Conservation (phyloP, 2,113 vertebrate species). For the Haplotaxodon microlepis region DNA sequence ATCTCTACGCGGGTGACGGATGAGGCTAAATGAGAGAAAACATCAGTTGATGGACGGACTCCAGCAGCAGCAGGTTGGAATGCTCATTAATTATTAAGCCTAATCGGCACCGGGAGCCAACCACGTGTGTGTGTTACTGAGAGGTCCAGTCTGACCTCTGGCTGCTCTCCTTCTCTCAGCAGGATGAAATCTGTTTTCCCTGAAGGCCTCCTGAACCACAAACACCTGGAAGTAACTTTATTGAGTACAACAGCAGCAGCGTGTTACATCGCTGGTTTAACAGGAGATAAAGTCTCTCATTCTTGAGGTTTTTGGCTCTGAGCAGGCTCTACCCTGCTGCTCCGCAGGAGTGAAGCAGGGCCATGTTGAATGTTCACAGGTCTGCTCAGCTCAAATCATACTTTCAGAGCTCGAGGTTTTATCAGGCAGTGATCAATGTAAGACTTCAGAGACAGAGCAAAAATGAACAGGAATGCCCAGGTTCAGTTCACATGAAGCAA, state of each 20-base stretch:
- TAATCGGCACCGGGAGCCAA: conserved; percentile 21
- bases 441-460: not conserved
- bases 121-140: not conserved
- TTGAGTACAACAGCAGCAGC: not conserved
- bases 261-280: not conserved
- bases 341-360: not conserved
- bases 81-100: conserved; percentile 49
- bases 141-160: not conserved
- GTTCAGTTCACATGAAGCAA: not conserved
- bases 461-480: not conserved
- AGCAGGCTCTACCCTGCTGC: not conserved
- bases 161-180: not conserved
- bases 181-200: conserved; percentile 19
- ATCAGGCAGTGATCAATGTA: not conserved
- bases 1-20: not conserved
- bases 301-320: not conserved
- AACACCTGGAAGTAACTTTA: conserved; percentile 17
- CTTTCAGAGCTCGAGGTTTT: not conserved
- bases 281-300: not conserved
- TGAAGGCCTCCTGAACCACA: not conserved
- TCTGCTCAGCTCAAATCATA: not conserved
- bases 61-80: conserved; percentile 6
- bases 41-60: not conserved
- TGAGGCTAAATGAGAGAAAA: not conserved
- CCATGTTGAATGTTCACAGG: not conserved